Base-by-base conservation (phyloP, 2,113 vertebrate genomes). In the Microtus richardsoni region DNA sequence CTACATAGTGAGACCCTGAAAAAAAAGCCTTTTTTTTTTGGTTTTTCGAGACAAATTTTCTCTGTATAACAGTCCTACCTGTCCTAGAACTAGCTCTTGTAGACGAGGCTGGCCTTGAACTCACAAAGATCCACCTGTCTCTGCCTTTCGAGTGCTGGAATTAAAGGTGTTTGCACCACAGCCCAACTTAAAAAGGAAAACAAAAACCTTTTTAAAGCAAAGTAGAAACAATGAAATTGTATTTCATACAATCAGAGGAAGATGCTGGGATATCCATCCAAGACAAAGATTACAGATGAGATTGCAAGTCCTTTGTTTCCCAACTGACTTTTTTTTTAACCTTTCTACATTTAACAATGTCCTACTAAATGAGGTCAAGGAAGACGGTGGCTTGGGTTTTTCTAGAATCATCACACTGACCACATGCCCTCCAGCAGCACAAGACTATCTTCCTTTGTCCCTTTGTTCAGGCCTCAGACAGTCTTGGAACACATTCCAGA, bases 401-500 rank as follows among this genome's bases (percentile, higher is more conserved):
- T 92, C 86, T 41, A 66, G 87, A 89, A 89, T 60, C 14, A 11
- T 9, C 7, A 4, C 11, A 12, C 58, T 22, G 33, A 52, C 47
- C 19, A 12, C 21, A 33, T 21, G 21, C 7, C 44, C 60, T 39
- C 30, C 74, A 26, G 88, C 30, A 21, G 49, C 9, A 13, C 41
- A 5, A 2, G 26, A 13, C 5, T 2, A 1, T 39, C 39, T 26
- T 64, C 0, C 0, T 44, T 60, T 22, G 14, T 58, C 28, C 17
- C 7, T 49, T 54, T 21, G 36, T 73, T 79, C 21, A 41, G 9
- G 60, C 64, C 13, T 16, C 12, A 10, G 36, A 24, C 54, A 11
- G 13, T 33, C 86, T 52, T 24, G 28, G 30, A 84, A 64, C 13
- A 33, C 33, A 14, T 19, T 39, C 41, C 7, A 2, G 90, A 82